These are phyloP conservation scores for Eulemur coronatus DNA, from an alignment of 2,797 vertebrate species.

Conservation along the genomic window DNA sequence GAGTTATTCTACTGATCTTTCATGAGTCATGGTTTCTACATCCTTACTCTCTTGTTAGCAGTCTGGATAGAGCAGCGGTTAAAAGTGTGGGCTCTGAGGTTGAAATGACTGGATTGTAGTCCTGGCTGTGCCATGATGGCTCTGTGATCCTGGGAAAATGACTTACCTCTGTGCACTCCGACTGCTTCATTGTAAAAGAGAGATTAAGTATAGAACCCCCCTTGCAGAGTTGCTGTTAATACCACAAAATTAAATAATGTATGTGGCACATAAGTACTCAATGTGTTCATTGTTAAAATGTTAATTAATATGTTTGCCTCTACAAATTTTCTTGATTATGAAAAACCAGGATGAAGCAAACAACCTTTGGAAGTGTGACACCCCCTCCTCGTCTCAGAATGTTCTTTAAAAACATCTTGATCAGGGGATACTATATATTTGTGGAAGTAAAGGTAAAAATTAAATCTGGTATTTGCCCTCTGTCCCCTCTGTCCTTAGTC, in stretches of 20 bases:
- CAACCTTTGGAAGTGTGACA: neutral
- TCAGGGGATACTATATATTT: neutral
- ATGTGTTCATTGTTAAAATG: neutral
- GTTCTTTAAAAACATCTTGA: neutral
- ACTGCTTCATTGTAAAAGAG: neutral
- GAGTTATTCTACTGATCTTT: neutral
- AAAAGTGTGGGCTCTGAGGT: neutral
- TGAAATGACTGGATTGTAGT: neutral
- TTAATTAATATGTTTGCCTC: neutral
- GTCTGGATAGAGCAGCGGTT: neutral
- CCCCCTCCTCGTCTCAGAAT: neutral
- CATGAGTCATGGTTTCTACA: neutral
- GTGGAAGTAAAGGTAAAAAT: neutral
- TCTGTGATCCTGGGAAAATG: neutral
- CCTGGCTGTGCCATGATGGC: neutral
- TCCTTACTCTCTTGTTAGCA: neutral
- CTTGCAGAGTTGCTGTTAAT: neutral
- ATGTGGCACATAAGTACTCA: neutral
- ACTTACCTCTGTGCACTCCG: neutral
- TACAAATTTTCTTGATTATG: neutral
- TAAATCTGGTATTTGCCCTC: neutral
- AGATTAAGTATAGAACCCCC: neutral
- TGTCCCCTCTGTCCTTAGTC: neutral
- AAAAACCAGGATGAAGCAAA: neutral
- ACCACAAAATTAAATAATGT: neutral